phyloP scores from a whole-genome alignment of 2,797 vertebrate genomes.

The Numenius phaeopus region DNA sequence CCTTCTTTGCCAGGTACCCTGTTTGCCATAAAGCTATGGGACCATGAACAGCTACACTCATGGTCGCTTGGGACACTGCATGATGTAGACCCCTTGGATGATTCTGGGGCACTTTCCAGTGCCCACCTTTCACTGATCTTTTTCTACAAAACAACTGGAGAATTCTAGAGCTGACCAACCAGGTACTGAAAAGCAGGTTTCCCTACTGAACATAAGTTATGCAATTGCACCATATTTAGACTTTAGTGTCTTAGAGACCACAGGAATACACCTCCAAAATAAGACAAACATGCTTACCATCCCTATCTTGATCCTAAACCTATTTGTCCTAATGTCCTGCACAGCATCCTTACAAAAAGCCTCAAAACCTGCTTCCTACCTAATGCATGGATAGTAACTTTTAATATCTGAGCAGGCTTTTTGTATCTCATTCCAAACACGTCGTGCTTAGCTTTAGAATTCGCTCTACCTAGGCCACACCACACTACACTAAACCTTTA shows the following conservation, averaged over 20 bases:
- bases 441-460: not conserved
- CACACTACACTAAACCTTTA: not conserved
- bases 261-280: not conserved
- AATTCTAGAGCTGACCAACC: not conserved
- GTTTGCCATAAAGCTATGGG: not conserved
- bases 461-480: not conserved
- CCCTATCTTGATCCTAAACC: not conserved
- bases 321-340: not conserved
- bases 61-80: not conserved
- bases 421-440: not conserved
- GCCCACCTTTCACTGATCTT: not conserved
- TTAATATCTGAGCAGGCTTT: not conserved
- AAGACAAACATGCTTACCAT: not conserved
- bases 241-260: not conserved
- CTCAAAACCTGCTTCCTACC: not conserved
- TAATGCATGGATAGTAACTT: not conserved
- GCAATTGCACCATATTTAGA: not conserved
- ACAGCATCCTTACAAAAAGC: not conserved
- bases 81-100: not conserved
- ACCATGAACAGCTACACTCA: not conserved
- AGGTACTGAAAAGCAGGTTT: not conserved
- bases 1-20: not conserved
- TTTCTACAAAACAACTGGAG: not conserved
- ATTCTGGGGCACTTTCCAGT: not conserved
- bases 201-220: not conserved